Evolutionary conservation across 2,113 vertebrate genomes (phyloP).

Genomic region (Aythya baeri): DNA sequence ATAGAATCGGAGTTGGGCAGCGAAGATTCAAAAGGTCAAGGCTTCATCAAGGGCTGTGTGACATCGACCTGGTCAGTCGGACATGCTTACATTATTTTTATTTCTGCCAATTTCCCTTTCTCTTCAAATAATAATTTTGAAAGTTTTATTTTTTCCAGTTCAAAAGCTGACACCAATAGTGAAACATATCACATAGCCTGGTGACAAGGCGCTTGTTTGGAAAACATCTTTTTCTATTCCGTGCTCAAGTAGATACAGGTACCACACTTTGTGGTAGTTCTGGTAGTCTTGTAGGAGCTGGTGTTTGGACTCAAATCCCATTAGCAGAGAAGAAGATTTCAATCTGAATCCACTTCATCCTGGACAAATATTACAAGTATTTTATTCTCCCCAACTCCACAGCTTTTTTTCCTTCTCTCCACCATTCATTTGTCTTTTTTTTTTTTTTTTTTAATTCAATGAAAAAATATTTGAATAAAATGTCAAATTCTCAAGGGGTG

Average conservation of each 20-base stretch:
- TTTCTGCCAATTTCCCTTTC: neutral
- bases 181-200: neutral
- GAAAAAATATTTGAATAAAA: neutral
- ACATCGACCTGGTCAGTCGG: neutral
- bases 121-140: neutral
- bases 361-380: neutral
- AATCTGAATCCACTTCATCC: neutral
- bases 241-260: neutral
- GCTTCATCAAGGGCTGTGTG: neutral
- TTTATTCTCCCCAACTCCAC: neutral
- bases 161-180: neutral
- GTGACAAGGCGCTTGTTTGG: neutral
- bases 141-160: neutral
- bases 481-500: neutral
- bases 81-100: neutral
- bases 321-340: neutral
- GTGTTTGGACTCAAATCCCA: neutral
- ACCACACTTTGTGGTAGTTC: accelerated
- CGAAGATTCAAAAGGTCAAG: neutral
- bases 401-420: neutral
- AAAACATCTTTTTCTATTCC: neutral
- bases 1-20: neutral
- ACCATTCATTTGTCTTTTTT: neutral
- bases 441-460: neutral
- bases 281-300: neutral